Conservation (phyloP, 2,113 vertebrate genomes). For the Oreocharis arfaki region DNA sequence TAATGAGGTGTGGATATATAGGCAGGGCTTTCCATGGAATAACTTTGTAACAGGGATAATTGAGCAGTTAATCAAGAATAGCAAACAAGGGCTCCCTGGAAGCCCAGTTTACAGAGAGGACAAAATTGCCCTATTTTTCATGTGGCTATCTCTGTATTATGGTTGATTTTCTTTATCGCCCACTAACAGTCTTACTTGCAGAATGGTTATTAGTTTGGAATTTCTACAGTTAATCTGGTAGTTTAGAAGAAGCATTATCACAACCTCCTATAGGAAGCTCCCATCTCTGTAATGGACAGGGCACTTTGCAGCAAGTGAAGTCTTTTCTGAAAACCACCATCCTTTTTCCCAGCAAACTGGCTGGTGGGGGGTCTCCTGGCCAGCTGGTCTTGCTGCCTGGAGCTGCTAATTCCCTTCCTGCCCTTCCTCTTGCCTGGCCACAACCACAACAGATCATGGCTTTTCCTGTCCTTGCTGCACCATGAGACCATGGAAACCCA, state of each 20-base stretch:
- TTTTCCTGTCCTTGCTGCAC: neutral
- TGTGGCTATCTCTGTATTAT: slow-evolving; percentile 43
- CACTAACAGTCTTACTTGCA: slow-evolving; percentile 30
- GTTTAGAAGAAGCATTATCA: slow-evolving; percentile 16
- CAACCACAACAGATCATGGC: rapidly evolving
- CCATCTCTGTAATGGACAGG: neutral
- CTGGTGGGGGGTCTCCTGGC: neutral
- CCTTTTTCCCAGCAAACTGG: neutral
- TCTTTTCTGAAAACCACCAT: neutral
- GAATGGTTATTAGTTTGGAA: slow-evolving; percentile 45
- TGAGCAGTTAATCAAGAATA: slow-evolving; percentile 62
- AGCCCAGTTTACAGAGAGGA: slow-evolving; percentile 45
- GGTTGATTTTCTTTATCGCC: slow-evolving; percentile 52
- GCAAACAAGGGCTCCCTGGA: slow-evolving; percentile 52
- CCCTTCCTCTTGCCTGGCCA: neutral
- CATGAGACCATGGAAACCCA: rapidly evolving
- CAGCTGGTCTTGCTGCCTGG: neutral
- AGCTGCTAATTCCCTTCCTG: neutral
- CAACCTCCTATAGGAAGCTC: neutral
- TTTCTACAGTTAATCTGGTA: slow-evolving; percentile 40
- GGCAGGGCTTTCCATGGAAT: slow-evolving; percentile 20
- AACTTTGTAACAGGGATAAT: slow-evolving; percentile 50
- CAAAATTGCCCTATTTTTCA: slow-evolving; percentile 67
- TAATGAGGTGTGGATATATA: slow-evolving; percentile 18
- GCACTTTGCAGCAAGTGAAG: neutral